Evolutionary conservation across 2,113 vertebrate species (phyloP).

Genomic region (Girardinichthys multiradiatus): DNA sequence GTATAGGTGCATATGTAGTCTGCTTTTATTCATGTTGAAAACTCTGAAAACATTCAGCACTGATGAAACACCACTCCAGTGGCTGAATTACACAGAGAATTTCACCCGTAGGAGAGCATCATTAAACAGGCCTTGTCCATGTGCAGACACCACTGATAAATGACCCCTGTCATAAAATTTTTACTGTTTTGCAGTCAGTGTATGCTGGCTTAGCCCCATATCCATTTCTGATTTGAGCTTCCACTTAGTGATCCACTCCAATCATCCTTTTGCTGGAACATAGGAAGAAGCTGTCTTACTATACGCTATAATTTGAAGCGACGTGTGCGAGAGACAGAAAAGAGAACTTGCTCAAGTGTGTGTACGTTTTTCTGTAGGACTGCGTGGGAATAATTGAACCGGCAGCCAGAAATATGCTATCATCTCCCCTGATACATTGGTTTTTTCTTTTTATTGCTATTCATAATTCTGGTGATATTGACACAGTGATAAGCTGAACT

Average conservation of each 20-base stretch:
- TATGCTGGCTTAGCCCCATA: neutral
- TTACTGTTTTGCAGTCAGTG: neutral
- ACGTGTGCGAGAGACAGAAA: neutral
- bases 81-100: too few relatives aligned
- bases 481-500: slow-evolving; percentile 62
- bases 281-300: neutral
- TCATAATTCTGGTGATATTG: slow-evolving; percentile 67
- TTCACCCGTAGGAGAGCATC: neutral
- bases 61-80: too few relatives aligned
- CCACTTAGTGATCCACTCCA: slow-evolving; percentile 21
- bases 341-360: too few relatives aligned
- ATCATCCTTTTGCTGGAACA: slow-evolving; percentile 7
- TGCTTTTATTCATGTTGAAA: too few relatives aligned
- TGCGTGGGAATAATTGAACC: slow-evolving; percentile 22
- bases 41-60: too few relatives aligned
- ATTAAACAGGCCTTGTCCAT: neutral
- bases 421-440: slow-evolving; percentile 8
- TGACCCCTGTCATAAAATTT: slow-evolving; percentile 12
- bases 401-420: slow-evolving; percentile 40
- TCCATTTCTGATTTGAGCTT: slow-evolving; percentile 25
- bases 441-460: slow-evolving; percentile 52
- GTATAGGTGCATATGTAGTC: too few relatives aligned
- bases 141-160: neutral
- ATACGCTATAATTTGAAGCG: neutral
- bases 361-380: neutral